phyloP scores from a whole-genome alignment of 2,113 vertebrate species.

The Tylochromis polylepis region DNA sequence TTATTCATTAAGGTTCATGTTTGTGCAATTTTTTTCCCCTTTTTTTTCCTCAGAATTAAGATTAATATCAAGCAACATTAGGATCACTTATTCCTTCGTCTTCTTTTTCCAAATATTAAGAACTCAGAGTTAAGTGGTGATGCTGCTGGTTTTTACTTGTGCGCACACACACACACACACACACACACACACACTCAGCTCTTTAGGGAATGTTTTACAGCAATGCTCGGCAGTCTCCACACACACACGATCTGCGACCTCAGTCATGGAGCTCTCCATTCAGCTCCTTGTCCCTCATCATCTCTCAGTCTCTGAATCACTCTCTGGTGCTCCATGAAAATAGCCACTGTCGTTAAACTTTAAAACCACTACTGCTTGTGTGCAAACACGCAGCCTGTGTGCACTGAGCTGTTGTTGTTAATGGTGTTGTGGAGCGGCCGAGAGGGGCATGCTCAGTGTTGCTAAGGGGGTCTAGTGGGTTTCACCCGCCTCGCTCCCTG shows the following conservation, averaged over 20 bases:
- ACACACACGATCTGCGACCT: conserved; percentile 13
- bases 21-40: background rate
- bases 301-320: conserved; percentile 42
- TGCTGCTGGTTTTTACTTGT: background rate
- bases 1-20: background rate
- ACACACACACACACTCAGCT: background rate
- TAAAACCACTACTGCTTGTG: conserved; percentile 41
- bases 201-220: background rate
- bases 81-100: background rate
- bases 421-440: conserved; percentile 13
- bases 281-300: conserved; percentile 20
- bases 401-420: conserved; percentile 22
- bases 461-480: conserved; percentile 13
- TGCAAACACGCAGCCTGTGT: conserved; percentile 30
- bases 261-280: conserved; percentile 32
- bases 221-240: background rate
- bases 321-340: conserved; percentile 29
- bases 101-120: background rate
- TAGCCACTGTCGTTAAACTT: conserved; percentile 49
- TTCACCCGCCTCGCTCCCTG: conserved; percentile 16
- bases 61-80: background rate
- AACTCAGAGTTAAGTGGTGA: background rate
- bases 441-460: conserved; percentile 32
- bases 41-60: background rate
- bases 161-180: background rate